Percentiles rank a stretch among this genome's conserved stretches.
phyloP scores from a whole-genome alignment of 2,888 invertebrate species.

The Calliopum simillimum region DNA sequence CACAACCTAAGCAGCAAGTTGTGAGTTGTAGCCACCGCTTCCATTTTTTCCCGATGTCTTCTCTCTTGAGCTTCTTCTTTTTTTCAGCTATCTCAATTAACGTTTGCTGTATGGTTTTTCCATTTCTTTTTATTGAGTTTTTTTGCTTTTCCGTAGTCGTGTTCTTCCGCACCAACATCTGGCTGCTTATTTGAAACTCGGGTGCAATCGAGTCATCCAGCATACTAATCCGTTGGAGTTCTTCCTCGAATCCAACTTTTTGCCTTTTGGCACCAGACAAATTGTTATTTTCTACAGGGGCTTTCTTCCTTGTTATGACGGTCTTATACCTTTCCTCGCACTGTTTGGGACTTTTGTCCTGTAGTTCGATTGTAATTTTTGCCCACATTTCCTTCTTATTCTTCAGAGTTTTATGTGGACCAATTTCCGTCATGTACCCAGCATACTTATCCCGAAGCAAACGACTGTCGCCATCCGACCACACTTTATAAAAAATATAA shows the following conservation, averaged over 20 bases:
- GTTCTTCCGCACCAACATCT: conserved; percentile 18
- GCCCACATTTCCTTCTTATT: conserved; percentile 36
- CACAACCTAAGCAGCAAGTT: background rate
- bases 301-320: conserved; percentile 30
- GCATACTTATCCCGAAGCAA: conserved; percentile 24
- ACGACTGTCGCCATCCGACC: conserved; percentile 26
- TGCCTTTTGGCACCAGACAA: conserved; percentile 19
- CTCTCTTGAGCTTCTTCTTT: no score
- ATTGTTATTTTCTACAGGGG: conserved; percentile 18
- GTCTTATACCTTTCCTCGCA: conserved; percentile 38
- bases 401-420: conserved; percentile 28
- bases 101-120: no score
- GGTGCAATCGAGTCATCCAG: conserved; percentile 32
- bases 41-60: no score
- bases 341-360: no score
- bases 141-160: conserved; percentile 24
- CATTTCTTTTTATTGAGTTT: conserved; percentile 36
- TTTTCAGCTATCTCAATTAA: no score
- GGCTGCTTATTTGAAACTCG: no score
- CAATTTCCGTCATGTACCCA: conserved; percentile 27
- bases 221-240: conserved; percentile 19
- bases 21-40: background rate
- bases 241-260: conserved; percentile 29
- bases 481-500: conserved; percentile 24
- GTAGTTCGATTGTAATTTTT: conserved; percentile 21